These are phyloP conservation scores for Myopa tessellatipennis DNA, from an alignment of 2,888 invertebrate genomes.

Conservation along the genomic window DNA sequence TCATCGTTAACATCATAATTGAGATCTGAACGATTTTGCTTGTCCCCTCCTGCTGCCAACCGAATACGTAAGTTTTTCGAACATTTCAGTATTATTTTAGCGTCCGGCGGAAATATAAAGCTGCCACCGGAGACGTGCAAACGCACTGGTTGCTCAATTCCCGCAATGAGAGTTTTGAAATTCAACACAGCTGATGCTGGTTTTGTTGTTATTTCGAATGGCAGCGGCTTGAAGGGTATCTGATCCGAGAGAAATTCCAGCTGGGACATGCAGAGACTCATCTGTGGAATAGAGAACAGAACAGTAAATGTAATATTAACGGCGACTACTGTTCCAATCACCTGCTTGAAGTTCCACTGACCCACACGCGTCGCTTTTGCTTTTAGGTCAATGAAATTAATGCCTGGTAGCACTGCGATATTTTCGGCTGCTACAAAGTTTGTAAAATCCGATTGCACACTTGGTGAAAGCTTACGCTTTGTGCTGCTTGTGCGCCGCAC, in stretches of 20 bases:
- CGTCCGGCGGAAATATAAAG: conserved; percentile 76
- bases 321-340: conserved; percentile 55
- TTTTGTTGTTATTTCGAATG: conserved; percentile 69
- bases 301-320: not conserved
- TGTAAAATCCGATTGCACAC: conserved; percentile 75
- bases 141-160: conserved; percentile 82
- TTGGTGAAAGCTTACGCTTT: conserved; percentile 76
- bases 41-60: conserved; percentile 42
- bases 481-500: conserved; percentile 79
- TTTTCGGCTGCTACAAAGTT: conserved; percentile 71
- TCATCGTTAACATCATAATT: conserved; percentile 50
- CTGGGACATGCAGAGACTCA: conserved; percentile 69
- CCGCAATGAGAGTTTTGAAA: conserved; percentile 81
- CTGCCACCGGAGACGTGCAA: conserved; percentile 84
- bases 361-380: conserved; percentile 76
- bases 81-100: conserved; percentile 64
- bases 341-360: conserved; percentile 78
- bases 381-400: conserved; percentile 74
- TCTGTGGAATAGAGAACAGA: conserved; percentile 45
- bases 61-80: conserved; percentile 68
- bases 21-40: conserved; percentile 4
- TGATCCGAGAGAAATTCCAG: conserved; percentile 79
- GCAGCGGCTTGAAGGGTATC: conserved; percentile 67
- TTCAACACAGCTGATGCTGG: conserved; percentile 71
- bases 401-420: conserved; percentile 74